Conservation (phyloP, 2,888 invertebrate genomes). For the Saturnia pavonia region DNA sequence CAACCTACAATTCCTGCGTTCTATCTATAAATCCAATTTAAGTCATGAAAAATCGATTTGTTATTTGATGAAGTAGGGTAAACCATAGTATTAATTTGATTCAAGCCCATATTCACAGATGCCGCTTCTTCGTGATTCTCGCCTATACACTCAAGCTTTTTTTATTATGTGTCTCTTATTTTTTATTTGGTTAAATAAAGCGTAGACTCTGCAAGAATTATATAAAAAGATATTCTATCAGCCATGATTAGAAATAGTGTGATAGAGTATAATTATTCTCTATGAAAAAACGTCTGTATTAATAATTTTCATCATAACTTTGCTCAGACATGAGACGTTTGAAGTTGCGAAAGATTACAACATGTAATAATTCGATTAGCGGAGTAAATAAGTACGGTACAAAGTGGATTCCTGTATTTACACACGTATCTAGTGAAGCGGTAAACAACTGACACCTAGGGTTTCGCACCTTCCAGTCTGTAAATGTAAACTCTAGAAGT, state of each 20-base stretch:
- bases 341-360: constrained; percentile 36
- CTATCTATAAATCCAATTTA: not conserved
- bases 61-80: not conserved
- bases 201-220: not conserved
- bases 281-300: not conserved
- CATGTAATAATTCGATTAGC: constrained; percentile 64
- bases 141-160: too few species aligned
- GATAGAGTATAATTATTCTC: not conserved
- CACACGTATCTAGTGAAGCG: constrained; percentile 41
- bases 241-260: not conserved
- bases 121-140: too few species aligned
- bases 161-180: too few species aligned
- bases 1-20: not conserved
- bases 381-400: constrained; percentile 55
- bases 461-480: constrained; percentile 60
- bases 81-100: not conserved
- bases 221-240: not conserved
- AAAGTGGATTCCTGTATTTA: constrained; percentile 72
- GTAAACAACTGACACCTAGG: constrained; percentile 67
- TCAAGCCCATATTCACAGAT: not conserved
- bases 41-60: not conserved
- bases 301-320: not conserved
- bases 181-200: too few species aligned
- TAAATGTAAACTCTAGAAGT: constrained; percentile 36
- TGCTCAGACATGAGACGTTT: constrained; percentile 27